Percentiles rank a stretch among this genome's conserved stretches.
Conservation (phyloP, 1,140 invertebrate species). For the Camponotus vicinus region DNA sequence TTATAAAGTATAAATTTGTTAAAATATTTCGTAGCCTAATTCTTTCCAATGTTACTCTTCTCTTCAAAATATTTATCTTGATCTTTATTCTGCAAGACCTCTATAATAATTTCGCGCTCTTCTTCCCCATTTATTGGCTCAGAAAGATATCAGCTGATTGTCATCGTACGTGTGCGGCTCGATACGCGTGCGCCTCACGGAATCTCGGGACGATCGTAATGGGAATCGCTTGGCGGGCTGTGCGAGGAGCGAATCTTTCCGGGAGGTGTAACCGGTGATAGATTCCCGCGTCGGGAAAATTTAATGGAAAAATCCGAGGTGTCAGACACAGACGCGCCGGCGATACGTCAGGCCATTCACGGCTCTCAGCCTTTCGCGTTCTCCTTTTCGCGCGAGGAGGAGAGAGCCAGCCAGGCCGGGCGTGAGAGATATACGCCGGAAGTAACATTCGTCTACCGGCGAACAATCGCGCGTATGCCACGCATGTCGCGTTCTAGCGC, state of each 20-base stretch:
- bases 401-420: constrained; percentile 25
- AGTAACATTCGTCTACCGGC: constrained; percentile 68
- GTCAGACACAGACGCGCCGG: constrained; percentile 84
- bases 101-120: not conserved
- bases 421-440: constrained; percentile 63
- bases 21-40: too few species aligned
- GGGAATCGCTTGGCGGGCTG: constrained; percentile 80
- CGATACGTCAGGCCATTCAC: constrained; percentile 85
- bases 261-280: constrained; percentile 84
- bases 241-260: constrained; percentile 76
- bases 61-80: not conserved
- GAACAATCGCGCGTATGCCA: constrained; percentile 68
- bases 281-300: constrained; percentile 85
- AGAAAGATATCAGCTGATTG: constrained; percentile 30
- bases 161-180: constrained; percentile 54
- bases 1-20: too few species aligned
- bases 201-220: constrained; percentile 81
- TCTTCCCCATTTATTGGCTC: constrained; percentile 27
- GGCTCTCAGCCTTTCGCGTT: constrained; percentile 70
- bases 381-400: constrained; percentile 67
- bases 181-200: constrained; percentile 73
- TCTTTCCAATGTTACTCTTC: too few species aligned
- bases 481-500: constrained; percentile 29
- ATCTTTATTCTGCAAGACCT: too few species aligned
- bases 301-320: constrained; percentile 86